Evolutionary conservation across 2,113 vertebrate species (phyloP), one percentile per base, ranked within the genome.

Genomic region (Malurus alboscapulatus): DNA sequence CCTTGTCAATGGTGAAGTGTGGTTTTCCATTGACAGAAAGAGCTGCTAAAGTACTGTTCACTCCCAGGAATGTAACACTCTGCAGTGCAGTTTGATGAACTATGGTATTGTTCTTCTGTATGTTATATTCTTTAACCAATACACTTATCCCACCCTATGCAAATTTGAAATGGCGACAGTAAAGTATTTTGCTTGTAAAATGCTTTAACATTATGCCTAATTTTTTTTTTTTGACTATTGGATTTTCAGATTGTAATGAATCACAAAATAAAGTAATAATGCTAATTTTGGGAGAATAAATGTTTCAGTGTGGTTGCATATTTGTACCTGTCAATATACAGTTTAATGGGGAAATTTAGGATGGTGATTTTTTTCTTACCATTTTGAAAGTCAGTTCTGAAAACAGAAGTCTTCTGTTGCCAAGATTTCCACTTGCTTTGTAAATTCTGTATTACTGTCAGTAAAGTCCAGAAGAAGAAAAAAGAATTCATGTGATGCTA

Each of bases 131-230:
- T 93, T 96, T 97, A 97, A 96, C 93, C 90, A 88, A 17, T 95
- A 95, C 96, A 97, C 96, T 93, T 96, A 96, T 85, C 94, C 82
- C 96, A 96, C 80, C 92, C 87, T 95, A 93, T 94, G 92, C 93
- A 94, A 93, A 92, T 81, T 81, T 93, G 88, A 93, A 93, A 96
- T 50, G 27, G 90, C 97, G 97, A 96, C 89, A 94, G 94, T 97
- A 95, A 97, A 96, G 90, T 97, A 92, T 96, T 96, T 97, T 90
- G 97, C 97, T 97, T 98, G 97, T 98, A 98, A 97, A 98, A 98
- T 97, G 97, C 96, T 97, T 97, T 97, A 96, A 97, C 89, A 92
- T 95, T 89, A 82, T 96, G 92, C 90, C 91, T 97, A 97, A 96
- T 96, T 96, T 96, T 76, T 96, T 95, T 97, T 38, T 93, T 97